These are phyloP conservation scores for Eupsittula cactorum DNA, from an alignment of 2,113 vertebrate genomes.

Conservation along the genomic window DNA sequence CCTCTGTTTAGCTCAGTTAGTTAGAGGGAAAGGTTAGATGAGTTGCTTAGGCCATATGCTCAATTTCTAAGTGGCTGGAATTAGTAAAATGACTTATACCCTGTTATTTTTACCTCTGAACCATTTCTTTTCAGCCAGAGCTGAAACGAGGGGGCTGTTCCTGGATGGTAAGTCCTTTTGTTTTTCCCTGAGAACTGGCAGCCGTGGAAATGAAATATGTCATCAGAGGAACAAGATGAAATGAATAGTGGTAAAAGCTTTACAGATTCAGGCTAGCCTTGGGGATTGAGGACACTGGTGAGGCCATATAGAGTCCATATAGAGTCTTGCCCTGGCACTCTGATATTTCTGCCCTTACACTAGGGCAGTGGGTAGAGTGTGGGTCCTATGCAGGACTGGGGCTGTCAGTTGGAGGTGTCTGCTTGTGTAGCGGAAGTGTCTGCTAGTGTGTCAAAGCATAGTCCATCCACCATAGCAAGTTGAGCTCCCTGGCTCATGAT, in stretches of 20 bases:
- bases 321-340: background rate
- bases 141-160: background rate
- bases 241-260: background rate
- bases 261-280: background rate
- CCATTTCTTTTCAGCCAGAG: background rate
- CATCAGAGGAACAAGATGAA: background rate
- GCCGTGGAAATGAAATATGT: background rate
- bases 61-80: background rate
- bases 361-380: background rate
- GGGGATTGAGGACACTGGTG: background rate
- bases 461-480: background rate
- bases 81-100: background rate
- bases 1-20: background rate
- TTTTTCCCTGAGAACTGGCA: background rate
- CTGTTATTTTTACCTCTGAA: background rate
- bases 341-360: background rate
- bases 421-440: background rate
- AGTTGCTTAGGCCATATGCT: background rate
- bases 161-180: background rate
- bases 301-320: rapidly evolving
- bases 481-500: background rate
- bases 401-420: background rate
- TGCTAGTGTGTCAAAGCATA: background rate
- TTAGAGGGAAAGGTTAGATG: background rate
- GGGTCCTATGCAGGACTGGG: background rate